These are phyloP conservation scores for Trichopria drosophilae DNA, from an alignment of 2,888 invertebrate species.

Conservation along the genomic window DNA sequence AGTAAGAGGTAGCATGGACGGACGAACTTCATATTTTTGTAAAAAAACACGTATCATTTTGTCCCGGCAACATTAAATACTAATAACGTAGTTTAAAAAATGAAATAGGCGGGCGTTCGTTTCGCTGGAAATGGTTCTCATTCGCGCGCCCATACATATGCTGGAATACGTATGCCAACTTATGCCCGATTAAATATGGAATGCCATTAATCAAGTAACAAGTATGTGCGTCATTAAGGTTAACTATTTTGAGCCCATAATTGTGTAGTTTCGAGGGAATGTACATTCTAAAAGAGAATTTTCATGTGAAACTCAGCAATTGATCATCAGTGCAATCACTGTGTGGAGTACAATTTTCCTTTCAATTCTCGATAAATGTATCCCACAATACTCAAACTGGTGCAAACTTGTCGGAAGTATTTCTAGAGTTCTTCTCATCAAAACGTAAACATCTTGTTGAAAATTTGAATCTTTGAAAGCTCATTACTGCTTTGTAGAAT, in stretches of 20 bases:
- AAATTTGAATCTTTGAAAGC: constrained; percentile 2
- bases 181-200: constrained; percentile 24
- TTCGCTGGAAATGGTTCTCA: neutral
- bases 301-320: too few relatives aligned
- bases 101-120: constrained; percentile 2
- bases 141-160: too few relatives aligned
- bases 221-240: too few relatives aligned
- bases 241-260: too few relatives aligned
- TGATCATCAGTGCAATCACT: too few relatives aligned
- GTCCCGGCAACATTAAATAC: constrained; percentile 10
- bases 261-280: too few relatives aligned
- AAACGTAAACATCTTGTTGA: constrained; percentile 1
- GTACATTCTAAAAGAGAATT: too few relatives aligned
- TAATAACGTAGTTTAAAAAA: constrained; percentile 4
- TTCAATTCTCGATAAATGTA: too few relatives aligned
- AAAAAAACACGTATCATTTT: constrained; percentile 23
- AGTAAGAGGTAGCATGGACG: too few relatives aligned
- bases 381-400: too few relatives aligned
- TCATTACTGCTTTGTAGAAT: neutral
- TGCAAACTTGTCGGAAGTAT: neutral
- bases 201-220: neutral
- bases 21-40: constrained; percentile 21
- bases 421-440: constrained; percentile 3
- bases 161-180: too few relatives aligned
- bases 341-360: too few relatives aligned